Percentiles rank a stretch among this genome's conserved stretches.
These are phyloP conservation scores for Naja naja DNA, from an alignment of 2,113 vertebrate species.

Conservation along the genomic window DNA sequence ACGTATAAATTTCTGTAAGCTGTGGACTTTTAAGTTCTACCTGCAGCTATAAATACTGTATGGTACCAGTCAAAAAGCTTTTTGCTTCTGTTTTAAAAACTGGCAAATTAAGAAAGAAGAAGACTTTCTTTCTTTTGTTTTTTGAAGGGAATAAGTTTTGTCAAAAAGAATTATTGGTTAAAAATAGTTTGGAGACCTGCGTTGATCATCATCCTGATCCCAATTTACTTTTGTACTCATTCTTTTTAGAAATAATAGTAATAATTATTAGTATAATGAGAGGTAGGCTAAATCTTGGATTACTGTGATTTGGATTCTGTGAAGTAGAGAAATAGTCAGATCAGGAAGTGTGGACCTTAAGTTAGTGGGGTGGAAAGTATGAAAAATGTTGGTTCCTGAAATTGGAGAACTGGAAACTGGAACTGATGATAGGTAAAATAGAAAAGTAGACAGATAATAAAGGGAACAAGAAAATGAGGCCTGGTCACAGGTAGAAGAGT, in stretches of 20 bases:
- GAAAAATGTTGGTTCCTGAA: not conserved
- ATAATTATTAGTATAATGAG: not conserved
- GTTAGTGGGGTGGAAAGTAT: not conserved
- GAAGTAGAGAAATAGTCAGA: not conserved
- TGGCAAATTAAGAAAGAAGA: not conserved
- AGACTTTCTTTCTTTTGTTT: not conserved
- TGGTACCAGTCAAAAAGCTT: not conserved
- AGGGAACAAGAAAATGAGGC: not conserved
- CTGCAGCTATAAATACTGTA: not conserved
- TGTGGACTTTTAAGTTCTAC: not conserved
- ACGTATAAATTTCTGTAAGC: not conserved
- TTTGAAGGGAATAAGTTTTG: not conserved
- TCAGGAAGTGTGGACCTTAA: not conserved
- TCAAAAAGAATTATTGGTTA: not conserved
- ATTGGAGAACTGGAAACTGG: not conserved
- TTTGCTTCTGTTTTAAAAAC: not conserved
- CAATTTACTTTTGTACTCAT: not conserved
- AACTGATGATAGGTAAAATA: not conserved
- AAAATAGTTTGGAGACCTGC: not conserved
- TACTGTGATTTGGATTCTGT: not conserved
- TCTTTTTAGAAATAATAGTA: not conserved
- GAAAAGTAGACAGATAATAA: not conserved
- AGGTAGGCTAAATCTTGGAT: not conserved
- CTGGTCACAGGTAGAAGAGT: not conserved
- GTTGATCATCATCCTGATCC: not conserved